Evolutionary conservation across 1,140 invertebrate genomes (phyloP), one percentile per base, ranked within the genome.

Genomic region (Semibalanus balanoides): DNA sequence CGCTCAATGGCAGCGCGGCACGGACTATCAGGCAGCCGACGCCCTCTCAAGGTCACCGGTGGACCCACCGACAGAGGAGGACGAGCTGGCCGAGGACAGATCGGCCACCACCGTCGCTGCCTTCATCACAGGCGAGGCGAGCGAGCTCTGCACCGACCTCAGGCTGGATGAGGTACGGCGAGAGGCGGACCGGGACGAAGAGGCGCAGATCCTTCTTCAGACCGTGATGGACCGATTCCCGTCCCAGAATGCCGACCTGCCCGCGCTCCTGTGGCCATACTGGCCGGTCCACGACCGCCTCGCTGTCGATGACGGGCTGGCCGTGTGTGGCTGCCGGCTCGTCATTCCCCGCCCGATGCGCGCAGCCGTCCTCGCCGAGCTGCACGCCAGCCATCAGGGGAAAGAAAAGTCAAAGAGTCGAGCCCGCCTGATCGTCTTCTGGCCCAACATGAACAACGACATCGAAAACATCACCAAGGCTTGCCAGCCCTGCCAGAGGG

Each of bases 1-100:
- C 17, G 76, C 75, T n/a, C 40, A 29, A 25, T 79, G 78, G n/a
- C 43, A 74, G 35, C 71, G 51, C 28, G 78, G 78, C 5, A 74
- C 35, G 43, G 31, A 51, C 29, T 75, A 79, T 69, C 22, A 29
- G 31, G 76, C 31, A n/a, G 74, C 77, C 30, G 77, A 77, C 29
- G 74, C 74, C 29, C 72, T 77, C 9, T 76, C n/a, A 25, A 77
- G 77, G 31, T 31, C 74, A 0, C n/a, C 71, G 14, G 75, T 77
- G 69, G 76, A 78, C 29, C 31, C 75, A n/a, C 71, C 75, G 19
- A 69, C 74, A 30, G 40, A 70, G 25, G 75, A 73, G 30, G 76
- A 79, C 3, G 70, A 30, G 25, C n/a, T 30, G 72, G 25, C 69
- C 31, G 31, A 76, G 11, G 76, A 76, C 28, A 30, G 9, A 0